phyloP scores from a whole-genome alignment of 2,797 vertebrate species.

The Nyctibius grandis region DNA sequence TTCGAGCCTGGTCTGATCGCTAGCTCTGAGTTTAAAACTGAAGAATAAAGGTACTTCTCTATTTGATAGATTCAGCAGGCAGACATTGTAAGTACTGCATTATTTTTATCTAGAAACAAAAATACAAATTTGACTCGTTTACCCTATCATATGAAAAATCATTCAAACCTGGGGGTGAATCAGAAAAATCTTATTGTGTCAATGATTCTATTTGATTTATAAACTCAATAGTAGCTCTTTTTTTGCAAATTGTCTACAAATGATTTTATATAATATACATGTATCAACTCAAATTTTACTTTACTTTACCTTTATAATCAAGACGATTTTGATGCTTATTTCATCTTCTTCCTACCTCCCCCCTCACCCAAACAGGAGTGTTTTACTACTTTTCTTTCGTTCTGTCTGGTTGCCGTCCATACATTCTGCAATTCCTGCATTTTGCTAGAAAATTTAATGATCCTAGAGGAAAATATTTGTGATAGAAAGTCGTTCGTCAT shows the following conservation, averaged over 20 bases:
- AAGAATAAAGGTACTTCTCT: not conserved
- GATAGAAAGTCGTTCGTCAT: not conserved
- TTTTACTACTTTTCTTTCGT: not conserved
- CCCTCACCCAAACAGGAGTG: not conserved
- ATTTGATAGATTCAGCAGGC: not conserved
- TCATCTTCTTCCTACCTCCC: not conserved
- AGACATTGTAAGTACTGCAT: not conserved
- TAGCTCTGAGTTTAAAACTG: not conserved
- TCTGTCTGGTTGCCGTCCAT: not conserved
- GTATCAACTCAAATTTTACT: not conserved
- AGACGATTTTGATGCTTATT: not conserved
- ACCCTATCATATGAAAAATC: not conserved
- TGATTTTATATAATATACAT: not conserved
- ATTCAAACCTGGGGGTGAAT: not conserved
- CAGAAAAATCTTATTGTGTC: not conserved
- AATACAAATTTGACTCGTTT: not conserved
- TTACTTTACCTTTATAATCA: not conserved
- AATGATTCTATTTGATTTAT: not conserved
- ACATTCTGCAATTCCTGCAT: not conserved
- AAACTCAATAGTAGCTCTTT: not conserved
- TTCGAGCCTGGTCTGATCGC: not conserved
- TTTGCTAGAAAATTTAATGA: not conserved
- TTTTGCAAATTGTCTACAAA: not conserved
- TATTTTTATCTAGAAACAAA: not conserved
- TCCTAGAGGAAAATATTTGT: not conserved